Evolutionary conservation across 2,113 vertebrate species (phyloP), one percentile per base, ranked within the genome.

Genomic region (Sisor rabdophorus): DNA sequence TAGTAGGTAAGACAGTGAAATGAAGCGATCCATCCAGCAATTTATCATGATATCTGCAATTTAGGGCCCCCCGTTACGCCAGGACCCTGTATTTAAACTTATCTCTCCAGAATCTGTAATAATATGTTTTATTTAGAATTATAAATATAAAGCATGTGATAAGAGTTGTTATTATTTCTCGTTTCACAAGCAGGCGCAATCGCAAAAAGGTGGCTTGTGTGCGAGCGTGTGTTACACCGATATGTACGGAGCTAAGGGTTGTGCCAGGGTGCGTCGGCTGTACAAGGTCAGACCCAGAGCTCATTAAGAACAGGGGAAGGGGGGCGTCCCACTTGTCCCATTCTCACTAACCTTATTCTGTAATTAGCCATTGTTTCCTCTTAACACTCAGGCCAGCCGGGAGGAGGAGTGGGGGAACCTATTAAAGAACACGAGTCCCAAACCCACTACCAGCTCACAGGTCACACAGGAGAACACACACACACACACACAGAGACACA

Each of bases 321-420:
- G 77, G 72, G 79, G 75, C 73, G 56, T 86, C 81, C 84, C 86
- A 83, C 50, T 81, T 78, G 83, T 84, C 72, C 86, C 80, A 81
- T 79, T 84, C 84, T 77, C 78, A 75, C 85, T 85, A 84, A 87
- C 87, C 86, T 83, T 81, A 83, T 87, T 87, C 86, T 86, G 84
- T 89, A 87, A 87, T 88, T 89, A 87, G 85, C 83, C 69, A 75
- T 74, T 81, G 85, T 84, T 86, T 87, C 84, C 84, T 85, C 84
- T 84, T 82, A 78, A 81, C 85, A 81, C 81, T 76, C 71, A 70
- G 82, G 79, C 84, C 73, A 80, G 77, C 68, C 75, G 67, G 83
- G 79, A 81, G 67, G 80, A 73, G 70, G 79, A 78, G 65, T 68
- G 52, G 71, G 77, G 68, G 81, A 78, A 79, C 80, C 80, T 77